Base-by-base conservation (phyloP, 2,797 vertebrate genomes). In the Hemibagrus guttatus region DNA sequence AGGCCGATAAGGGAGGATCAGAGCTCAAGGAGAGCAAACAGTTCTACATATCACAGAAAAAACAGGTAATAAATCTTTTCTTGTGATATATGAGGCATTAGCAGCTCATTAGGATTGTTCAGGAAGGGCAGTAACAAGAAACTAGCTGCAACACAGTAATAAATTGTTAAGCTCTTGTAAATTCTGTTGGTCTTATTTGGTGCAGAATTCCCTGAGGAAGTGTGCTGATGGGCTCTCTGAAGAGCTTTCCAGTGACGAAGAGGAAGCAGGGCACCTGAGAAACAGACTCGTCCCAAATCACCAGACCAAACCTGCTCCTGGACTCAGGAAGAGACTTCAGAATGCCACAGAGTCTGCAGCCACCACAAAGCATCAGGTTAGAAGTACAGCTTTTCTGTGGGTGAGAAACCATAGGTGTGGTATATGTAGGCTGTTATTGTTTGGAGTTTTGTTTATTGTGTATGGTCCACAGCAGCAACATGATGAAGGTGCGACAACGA, bases 171-270 rank as follows among this genome's bases (percentile, higher is more conserved):
- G 19, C 35, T 52, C 74, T 78, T 28, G n/a, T 63, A 26, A 23
- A 58, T 31, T 14, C 12, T 80, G 35, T 80, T 42, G n/a, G 19
- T 61, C 49, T 68, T 52, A 28, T 31, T 46, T 76, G 2, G 4
- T 59, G 11, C 76, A 91, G 85, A 81, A 31, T 64, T 90, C 87
- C 46, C 89, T 91, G 69, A 91, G 92, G 89, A 94, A 82, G 89
- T 92, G 93, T 0, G 95, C 91, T 0, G 94, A 94, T 61, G 95
- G 95, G 0, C 87, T 94, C 39, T 99, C 97, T 0, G 98, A 99
- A 0, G 98, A 99, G 69, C 93, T 97, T 71, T 98, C 98, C 4
- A 99, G 97, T 21, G 98, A 99, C 56, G 98, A 99, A 85, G 98
- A 98, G 0, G 92, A 95, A 0, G 80, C 93, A 0, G 95, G 92